Conservation (phyloP, 2,113 vertebrate species). For the Ctenomys sociabilis region DNA sequence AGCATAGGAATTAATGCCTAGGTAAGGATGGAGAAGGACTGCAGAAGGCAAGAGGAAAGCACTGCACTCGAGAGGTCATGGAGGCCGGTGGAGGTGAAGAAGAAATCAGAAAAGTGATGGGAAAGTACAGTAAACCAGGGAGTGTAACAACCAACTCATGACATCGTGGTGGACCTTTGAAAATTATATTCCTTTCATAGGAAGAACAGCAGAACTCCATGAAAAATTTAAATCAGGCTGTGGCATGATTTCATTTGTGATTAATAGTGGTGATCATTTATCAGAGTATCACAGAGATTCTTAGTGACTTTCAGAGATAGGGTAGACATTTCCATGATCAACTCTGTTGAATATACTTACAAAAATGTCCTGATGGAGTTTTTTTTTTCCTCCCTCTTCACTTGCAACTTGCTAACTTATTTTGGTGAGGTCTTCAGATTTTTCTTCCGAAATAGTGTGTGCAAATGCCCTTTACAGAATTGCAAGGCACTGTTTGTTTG, state of each 20-base stretch:
- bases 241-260: constrained; percentile 39
- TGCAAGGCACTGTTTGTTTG: not conserved
- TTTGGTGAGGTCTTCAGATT: not conserved
- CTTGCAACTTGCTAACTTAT: not conserved
- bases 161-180: not conserved
- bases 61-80: not conserved
- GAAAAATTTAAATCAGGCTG: not conserved
- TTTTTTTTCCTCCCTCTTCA: not conserved
- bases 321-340: not conserved
- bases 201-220: not conserved
- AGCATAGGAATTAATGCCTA: not conserved
- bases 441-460: not conserved
- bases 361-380: not conserved
- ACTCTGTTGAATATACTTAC: not conserved
- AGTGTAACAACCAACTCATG: not conserved
- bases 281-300: not conserved
- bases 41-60: not conserved
- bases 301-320: not conserved
- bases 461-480: not conserved
- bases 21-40: not conserved
- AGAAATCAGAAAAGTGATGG: not conserved
- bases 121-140: not conserved
- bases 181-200: not conserved
- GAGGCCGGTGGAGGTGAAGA: not conserved
- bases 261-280: not conserved